Base-by-base conservation (phyloP, 2,888 invertebrate genomes). In the Amorpha juglandis region DNA sequence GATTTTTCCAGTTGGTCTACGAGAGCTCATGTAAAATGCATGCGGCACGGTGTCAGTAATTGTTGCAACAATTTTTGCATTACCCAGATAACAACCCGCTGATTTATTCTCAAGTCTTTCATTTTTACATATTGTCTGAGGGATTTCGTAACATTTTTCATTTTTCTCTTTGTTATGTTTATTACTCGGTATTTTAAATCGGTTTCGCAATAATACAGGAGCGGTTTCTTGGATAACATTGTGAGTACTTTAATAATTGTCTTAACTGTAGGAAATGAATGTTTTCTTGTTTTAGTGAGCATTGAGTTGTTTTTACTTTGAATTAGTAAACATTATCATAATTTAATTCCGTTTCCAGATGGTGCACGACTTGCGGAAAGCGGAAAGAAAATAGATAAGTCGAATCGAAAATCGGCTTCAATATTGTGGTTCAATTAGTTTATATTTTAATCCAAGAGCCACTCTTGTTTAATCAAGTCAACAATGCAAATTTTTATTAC, bases 21-120 rank as follows among this genome's bases (percentile, higher is more conserved):
- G 76, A 76, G 71, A 72, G 72, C 85, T 87, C 84, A 87, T 88
- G 87, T 83, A 80, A 83, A 83, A 87, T 86, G 82, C 83, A 87
- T 84, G 77, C 72, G 71, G 70, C 69, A 77, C 76, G 63, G 79
- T 79, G 75, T 77, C 77, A 81, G 80, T 84, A 78, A 80, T 80
- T 81, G 78, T 74, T 68, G 69, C 70, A 76, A 73, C 74, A 75
- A 72, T 72, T 78, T 66, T 66, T 53, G 63, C 63, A 53, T 47
- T 33, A 53, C 4, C 27, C 8, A 45, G 53, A 63, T 63, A 47
- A 47, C 62, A 47, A 48, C 47, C 62, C 19, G 21, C 51, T 38
- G 51, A 63, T 63, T 51, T 63, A 51, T 63, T 51, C 50, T 63
- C 42, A 58, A 42, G 42, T 19, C 19, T 58, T 45, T 42, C 42